phyloP scores from a whole-genome alignment of 2,888 invertebrate species.

The Parnassius mnemosyne region DNA sequence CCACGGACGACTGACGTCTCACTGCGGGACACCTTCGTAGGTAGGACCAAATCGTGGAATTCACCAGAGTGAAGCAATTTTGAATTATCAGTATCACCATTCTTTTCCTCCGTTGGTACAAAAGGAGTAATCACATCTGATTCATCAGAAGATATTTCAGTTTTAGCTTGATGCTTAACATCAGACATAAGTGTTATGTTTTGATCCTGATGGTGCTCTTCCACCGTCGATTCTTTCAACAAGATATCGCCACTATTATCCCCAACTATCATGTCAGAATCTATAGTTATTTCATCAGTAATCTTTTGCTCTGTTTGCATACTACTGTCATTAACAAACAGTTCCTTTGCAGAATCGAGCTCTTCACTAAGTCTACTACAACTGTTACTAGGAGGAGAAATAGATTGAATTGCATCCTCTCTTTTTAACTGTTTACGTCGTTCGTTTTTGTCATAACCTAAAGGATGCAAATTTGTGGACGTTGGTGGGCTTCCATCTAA shows the following conservation, averaged over 20 bases:
- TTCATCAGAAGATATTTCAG: slow-evolving; percentile 57
- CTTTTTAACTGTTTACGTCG: slow-evolving; percentile 70
- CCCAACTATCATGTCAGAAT: neutral
- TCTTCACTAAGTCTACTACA: slow-evolving; percentile 70
- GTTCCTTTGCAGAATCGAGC: slow-evolving; percentile 52
- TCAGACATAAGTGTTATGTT: slow-evolving; percentile 1
- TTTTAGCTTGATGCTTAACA: slow-evolving; percentile 19
- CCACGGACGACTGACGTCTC: slow-evolving; percentile 74
- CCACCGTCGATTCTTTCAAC: neutral
- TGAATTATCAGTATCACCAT: slow-evolving; percentile 35
- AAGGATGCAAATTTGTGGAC: slow-evolving; percentile 65
- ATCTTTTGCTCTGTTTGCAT: slow-evolving; percentile 26
- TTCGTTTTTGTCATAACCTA: slow-evolving; percentile 67
- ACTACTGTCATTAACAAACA: slow-evolving; percentile 29
- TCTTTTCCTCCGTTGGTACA: slow-evolving; percentile 33
- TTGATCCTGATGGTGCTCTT: neutral
- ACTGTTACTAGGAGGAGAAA: slow-evolving; percentile 72
- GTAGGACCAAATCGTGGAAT: slow-evolving; percentile 74
- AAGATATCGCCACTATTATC: neutral
- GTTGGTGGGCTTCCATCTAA: slow-evolving; percentile 67
- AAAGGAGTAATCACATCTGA: slow-evolving; percentile 66
- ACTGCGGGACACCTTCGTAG: slow-evolving; percentile 67
- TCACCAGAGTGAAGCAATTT: slow-evolving; percentile 75
- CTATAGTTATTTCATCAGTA: slow-evolving; percentile 6
- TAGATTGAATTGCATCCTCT: slow-evolving; percentile 75